Conservation (phyloP, 2,113 vertebrate species). For the Trogon surrucura region DNA sequence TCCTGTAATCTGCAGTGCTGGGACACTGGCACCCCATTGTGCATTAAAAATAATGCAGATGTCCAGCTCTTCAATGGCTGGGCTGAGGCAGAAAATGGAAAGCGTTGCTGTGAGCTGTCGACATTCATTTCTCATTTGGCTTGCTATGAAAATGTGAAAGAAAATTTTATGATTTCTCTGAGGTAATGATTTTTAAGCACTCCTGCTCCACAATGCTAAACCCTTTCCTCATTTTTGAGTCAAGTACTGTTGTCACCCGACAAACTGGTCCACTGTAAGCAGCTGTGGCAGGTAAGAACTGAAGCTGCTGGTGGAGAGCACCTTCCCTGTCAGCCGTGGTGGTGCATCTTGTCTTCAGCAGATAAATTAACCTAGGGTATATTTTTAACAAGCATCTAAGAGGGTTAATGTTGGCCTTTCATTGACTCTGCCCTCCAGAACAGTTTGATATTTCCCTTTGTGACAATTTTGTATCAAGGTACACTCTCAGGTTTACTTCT, state of each 20-base stretch:
- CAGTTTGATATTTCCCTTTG: neutral
- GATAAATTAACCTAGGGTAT: neutral
- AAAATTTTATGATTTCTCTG: neutral
- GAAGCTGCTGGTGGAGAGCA: neutral
- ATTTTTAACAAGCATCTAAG: neutral
- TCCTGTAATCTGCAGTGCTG: neutral
- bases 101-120: neutral
- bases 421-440: neutral
- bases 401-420: neutral
- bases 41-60: neutral
- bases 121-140: neutral
- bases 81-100: neutral
- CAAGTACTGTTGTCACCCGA: neutral
- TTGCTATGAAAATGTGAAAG: neutral
- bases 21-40: neutral
- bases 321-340: neutral
- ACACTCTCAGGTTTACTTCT: neutral
- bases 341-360: neutral
- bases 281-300: neutral
- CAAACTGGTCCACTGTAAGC: neutral
- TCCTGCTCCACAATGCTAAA: neutral
- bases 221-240: neutral
- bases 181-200: neutral
- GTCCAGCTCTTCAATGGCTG: neutral
- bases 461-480: neutral